Evolutionary conservation across 2,888 invertebrate genomes (phyloP).

Genomic region (Caenorhabditis macrosperma): DNA sequence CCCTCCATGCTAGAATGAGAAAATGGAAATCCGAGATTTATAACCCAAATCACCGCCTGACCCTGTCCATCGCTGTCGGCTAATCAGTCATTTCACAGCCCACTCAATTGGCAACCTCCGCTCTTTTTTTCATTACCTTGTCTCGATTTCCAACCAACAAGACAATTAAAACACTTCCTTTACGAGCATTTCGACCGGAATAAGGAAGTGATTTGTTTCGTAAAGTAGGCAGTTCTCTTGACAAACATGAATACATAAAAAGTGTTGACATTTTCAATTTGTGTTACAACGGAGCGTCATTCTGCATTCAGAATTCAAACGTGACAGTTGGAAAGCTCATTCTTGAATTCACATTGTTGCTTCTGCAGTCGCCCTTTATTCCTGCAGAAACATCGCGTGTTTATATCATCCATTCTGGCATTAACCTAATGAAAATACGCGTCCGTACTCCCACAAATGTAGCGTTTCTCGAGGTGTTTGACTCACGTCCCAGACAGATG

Average conservation of each 20-base stretch:
- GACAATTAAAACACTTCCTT: neutral
- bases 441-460: neutral
- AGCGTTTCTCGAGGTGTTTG: neutral
- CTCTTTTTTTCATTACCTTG: slow-evolving; percentile 1
- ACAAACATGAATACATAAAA: slow-evolving; percentile 40
- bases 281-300: too few species aligned
- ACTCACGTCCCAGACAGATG: neutral
- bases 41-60: neutral
- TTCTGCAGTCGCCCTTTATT: neutral
- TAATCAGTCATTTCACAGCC: neutral
- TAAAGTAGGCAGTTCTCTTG: slow-evolving; percentile 19
- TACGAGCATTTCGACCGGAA: neutral
- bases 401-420: neutral
- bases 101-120: neutral
- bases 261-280: slow-evolving; percentile 39
- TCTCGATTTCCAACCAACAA: neutral
- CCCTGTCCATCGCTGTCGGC: neutral
- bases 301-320: slow-evolving; percentile 30
- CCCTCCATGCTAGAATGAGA: slow-evolving; percentile 3
- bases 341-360: neutral
- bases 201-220: slow-evolving; percentile 37
- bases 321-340: slow-evolving; percentile 32
- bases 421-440: slow-evolving; percentile 5
- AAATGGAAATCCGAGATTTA: slow-evolving; percentile 29
- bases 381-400: too few species aligned